Evolutionary conservation across 2,888 invertebrate genomes (phyloP), one percentile per base, ranked within the genome.

Genomic region (Epistrophe eligans): DNA sequence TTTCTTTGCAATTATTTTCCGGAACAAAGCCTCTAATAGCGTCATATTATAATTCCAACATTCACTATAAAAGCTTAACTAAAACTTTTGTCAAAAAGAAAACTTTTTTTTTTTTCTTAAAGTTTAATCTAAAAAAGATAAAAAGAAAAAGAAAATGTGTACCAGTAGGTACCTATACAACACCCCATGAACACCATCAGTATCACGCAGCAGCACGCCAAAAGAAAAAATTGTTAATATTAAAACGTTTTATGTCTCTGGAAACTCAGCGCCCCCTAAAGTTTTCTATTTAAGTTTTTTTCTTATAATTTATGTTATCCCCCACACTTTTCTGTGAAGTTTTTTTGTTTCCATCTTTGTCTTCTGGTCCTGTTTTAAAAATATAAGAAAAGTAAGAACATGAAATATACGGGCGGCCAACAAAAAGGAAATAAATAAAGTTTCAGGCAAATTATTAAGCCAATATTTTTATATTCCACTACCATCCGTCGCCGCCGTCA

Each of bases 191-290:
- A 32, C 15, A 43, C 71, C 71, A 71, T 6, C 43, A 43, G 17
- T 15, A 48, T 24, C n/a, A 55, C n/a, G 55, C 19, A 77, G 50
- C 38, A 52, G 71, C 45, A 60, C 76, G 76, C 76, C 80, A 80
- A 79, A 76, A 77, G 64, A 70, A 71, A n/a, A 76, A 80, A 84
- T 76, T 80, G 76, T 82, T 87, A 79, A 82, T 87, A 79, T 87
- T 66, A 87, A 82, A 87, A 87, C 87, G 87, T 82, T 87, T 87
- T 82, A 72, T 87, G 79, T 82, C 87, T 64, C 79, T 55, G 43
- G 28, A 66, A 76, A 76, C 79, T 79, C 77, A 84, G 77, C 74
- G 79, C 52, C 15, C 71, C 60, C 57, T 82, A 70, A 70, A 87
- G 82, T 87, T 87, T 87, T 87, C 82, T 82, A 87, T 87, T 87